Evolutionary conservation across 2,888 invertebrate species (phyloP), one percentile per base, ranked within the genome.

Genomic region (Pristionchus maxplancki): DNA sequence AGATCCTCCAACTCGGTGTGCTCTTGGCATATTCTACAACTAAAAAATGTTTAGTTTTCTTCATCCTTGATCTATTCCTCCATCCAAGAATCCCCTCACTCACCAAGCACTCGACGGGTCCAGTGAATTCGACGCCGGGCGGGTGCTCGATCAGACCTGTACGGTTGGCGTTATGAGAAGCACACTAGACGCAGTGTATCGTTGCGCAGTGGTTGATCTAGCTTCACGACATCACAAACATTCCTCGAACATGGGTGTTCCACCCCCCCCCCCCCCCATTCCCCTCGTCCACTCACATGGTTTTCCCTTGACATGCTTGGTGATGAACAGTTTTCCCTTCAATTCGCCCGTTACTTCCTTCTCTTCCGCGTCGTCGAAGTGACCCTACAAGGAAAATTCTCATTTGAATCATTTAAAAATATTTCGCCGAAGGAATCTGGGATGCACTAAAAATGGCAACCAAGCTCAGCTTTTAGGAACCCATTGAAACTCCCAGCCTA

Each of bases 341-440:
- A 96, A 96, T 93, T 96, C 96, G 53, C 94, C 94, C 28, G 90
- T 90, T 64, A 90, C 90, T 71, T 94, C 93, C 48, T 90, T 91
- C 31, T 93, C 91, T 50, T 93, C 92, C 3, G 91, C 90, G 89
- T 92, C 91, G 64, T 92, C 92, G 84, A 91, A 92, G 50, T 92
- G 88, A 9, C 91, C 91, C 74, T 83, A n/a, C 24, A 50, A 1
- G 48, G 82, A 5, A 48, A 44, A 28, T 24, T n/a, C n/a, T n/a
- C n/a, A n/a, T n/a, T n/a, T n/a, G n/a, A n/a, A n/a, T n/a, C n/a
- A n/a, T n/a, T n/a, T n/a, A n/a, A n/a, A n/a, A n/a, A n/a, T n/a
- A n/a, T n/a, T n/a, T n/a, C n/a, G n/a, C n/a, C n/a, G n/a, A n/a
- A n/a, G n/a, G n/a, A n/a, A n/a, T n/a, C n/a, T n/a, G n/a, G n/a